These are phyloP conservation scores for Brachylomia viminalis DNA, from an alignment of 2,888 invertebrate species.

Conservation along the genomic window DNA sequence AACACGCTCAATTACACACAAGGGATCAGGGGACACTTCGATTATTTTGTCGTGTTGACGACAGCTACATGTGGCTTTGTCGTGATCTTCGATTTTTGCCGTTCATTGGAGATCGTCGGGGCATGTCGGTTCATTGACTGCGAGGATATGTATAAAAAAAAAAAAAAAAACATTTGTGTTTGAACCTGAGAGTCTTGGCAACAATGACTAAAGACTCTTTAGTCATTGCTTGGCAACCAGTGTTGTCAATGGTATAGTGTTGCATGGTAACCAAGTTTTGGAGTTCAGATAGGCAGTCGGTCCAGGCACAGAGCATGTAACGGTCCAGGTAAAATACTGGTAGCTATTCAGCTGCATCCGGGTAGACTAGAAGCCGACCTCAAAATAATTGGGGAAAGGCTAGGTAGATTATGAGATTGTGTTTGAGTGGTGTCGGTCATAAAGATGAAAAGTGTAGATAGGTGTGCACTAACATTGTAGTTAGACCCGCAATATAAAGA, in stretches of 20 bases:
- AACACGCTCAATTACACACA: constrained; percentile 53
- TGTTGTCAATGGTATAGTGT: neutral
- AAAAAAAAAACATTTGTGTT: neutral
- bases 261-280: neutral
- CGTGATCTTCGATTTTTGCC: constrained; percentile 14
- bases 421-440: neutral
- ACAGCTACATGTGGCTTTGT: neutral
- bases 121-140: neutral
- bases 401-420: neutral
- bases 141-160: neutral
- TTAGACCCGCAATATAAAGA: neutral
- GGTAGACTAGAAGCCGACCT: neutral
- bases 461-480: neutral
- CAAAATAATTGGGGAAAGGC: neutral
- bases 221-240: too few species aligned
- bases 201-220: too few species aligned
- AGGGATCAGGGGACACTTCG: constrained; percentile 39
- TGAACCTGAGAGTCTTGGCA: neutral
- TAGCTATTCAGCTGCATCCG: neutral
- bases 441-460: neutral
- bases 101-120: neutral
- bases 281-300: neutral
- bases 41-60: constrained; percentile 20
- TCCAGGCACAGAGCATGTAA: too few species aligned
- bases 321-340: neutral